Percentiles rank a stretch among this genome's conserved stretches.
Conservation (phyloP, 2,113 vertebrate genomes). For the Phylloscopus whistleri region DNA sequence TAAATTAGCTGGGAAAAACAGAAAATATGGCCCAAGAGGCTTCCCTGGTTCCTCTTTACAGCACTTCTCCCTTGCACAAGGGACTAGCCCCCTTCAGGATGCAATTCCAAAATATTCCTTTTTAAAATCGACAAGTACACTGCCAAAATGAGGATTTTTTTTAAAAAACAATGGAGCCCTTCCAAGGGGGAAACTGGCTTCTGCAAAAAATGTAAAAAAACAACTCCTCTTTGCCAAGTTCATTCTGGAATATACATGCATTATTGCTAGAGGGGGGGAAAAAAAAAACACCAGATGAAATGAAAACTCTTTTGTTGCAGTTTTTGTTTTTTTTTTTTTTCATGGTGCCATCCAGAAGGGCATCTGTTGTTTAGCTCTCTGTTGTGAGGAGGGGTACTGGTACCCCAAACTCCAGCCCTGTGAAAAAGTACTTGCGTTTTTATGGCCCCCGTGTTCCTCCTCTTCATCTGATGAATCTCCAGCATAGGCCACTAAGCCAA, state of each 20-base stretch:
- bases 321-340: not conserved
- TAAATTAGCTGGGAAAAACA: not conserved
- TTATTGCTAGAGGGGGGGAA: conserved; percentile 75
- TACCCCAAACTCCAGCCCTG: conserved; percentile 86
- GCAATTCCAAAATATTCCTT: not conserved
- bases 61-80: not conserved
- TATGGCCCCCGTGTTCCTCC: conserved; percentile 85
- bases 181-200: conserved; percentile 51
- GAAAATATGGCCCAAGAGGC: not conserved
- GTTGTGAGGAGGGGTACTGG: conserved; percentile 83
- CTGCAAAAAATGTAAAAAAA: conserved; percentile 60
- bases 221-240: not conserved
- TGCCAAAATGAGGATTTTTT: conserved; percentile 27
- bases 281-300: not conserved
- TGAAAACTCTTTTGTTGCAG: conserved; percentile 12
- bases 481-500: conserved; percentile 86
- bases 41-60: not conserved
- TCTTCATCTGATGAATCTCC: conserved; percentile 97
- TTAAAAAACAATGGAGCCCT: conserved; percentile 47
- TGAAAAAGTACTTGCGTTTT: conserved; percentile 86
- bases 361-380: conserved; percentile 87
- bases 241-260: conserved; percentile 73
- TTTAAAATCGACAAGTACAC: conserved; percentile 12
- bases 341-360: conserved; percentile 98
- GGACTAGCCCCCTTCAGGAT: not conserved